These are phyloP conservation scores for Euthynnus affinis DNA, from an alignment of 2,797 vertebrate species.

Conservation along the genomic window DNA sequence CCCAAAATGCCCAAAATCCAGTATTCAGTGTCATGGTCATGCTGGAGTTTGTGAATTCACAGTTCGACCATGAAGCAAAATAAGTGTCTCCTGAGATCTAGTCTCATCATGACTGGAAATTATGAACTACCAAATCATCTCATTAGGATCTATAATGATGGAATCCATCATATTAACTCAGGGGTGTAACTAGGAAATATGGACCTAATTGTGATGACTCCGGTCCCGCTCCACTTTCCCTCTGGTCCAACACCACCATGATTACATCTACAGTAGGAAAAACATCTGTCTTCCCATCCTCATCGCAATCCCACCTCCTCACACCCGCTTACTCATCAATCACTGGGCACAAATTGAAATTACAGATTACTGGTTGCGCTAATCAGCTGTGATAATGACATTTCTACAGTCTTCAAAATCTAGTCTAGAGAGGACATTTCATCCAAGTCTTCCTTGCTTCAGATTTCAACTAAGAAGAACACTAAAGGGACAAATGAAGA, in stretches of 20 bases:
- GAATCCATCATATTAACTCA: not conserved
- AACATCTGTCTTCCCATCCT: slow-evolving; percentile 25
- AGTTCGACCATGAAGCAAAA: not conserved
- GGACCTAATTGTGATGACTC: not conserved
- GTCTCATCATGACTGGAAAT: not conserved
- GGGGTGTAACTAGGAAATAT: not conserved
- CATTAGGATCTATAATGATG: not conserved
- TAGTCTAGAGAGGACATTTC: not conserved
- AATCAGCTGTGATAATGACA: slow-evolving; percentile 1
- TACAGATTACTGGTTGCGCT: not conserved
- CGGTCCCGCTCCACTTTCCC: not conserved
- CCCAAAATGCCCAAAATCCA: too few species aligned
- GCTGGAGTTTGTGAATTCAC: not conserved
- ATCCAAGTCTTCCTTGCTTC: not conserved
- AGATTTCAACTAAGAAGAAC: not conserved
- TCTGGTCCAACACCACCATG: not conserved
- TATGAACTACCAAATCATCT: slow-evolving; percentile 8
- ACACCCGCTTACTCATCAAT: slow-evolving; percentile 6
- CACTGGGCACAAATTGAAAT: slow-evolving; percentile 5
- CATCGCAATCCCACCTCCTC: slow-evolving; percentile 1
- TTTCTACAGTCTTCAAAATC: not conserved
- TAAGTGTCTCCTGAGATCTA: not conserved
- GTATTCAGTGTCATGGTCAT: too few species aligned
- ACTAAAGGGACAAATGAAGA: not conserved
- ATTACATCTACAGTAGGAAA: slow-evolving; percentile 15